Conservation (phyloP, 2,888 invertebrate species). For the Cephus rjabovi region DNA sequence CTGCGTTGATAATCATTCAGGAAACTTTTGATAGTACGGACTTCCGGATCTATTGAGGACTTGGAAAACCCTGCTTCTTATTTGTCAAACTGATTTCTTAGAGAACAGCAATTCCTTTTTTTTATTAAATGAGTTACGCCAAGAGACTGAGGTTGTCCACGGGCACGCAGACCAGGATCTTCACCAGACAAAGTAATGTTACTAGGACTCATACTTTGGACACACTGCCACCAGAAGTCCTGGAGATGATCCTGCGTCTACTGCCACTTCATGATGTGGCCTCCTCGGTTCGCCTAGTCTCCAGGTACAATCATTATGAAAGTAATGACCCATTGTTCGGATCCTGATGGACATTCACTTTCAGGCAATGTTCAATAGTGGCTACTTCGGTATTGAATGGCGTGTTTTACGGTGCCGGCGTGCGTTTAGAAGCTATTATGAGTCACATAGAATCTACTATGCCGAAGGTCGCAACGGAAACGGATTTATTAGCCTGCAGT, state of each 20-base stretch:
- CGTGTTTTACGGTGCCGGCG: conserved; percentile 50
- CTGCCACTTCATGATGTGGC: conserved; percentile 53
- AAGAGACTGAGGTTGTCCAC: conserved; percentile 17
- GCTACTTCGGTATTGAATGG: conserved; percentile 55
- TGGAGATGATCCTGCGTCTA: conserved; percentile 55
- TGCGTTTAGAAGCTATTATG: conserved; percentile 40
- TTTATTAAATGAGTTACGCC: conserved; percentile 18
- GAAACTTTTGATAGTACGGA: background rate
- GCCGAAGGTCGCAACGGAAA: conserved; percentile 23
- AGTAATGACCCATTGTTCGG: background rate
- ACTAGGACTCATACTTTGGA: conserved; percentile 40
- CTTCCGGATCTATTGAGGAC: background rate
- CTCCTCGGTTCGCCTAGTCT: conserved; percentile 53
- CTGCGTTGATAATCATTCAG: background rate
- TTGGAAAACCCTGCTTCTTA: conserved; percentile 1
- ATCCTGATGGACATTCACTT: conserved; percentile 1
- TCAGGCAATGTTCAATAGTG: conserved; percentile 46
- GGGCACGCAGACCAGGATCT: background rate
- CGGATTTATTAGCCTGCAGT: conserved; percentile 36
- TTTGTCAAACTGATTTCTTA: background rate
- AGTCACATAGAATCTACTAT: conserved; percentile 32
- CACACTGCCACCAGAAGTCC: conserved; percentile 56
- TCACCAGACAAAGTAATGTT: background rate
- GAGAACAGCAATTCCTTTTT: background rate
- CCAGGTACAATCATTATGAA: conserved; percentile 42